These are phyloP conservation scores for Margarornis squamiger DNA, from an alignment of 2,797 vertebrate species.

Conservation along the genomic window DNA sequence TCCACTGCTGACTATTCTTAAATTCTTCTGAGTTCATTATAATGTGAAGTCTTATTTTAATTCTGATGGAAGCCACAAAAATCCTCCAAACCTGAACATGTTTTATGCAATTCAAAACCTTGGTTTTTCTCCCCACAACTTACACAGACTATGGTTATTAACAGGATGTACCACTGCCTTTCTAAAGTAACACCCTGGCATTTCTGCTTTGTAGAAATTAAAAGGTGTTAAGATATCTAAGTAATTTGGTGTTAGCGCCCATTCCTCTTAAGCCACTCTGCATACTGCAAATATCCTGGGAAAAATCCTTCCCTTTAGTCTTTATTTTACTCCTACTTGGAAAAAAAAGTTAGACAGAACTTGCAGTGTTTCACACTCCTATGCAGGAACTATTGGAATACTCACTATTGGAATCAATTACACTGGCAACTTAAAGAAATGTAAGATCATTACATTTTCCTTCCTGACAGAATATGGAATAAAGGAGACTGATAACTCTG, in stretches of 20 bases:
- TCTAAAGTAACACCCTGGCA: background rate
- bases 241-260: background rate
- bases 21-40: background rate
- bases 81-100: background rate
- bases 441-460: background rate
- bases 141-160: background rate
- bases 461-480: background rate
- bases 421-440: background rate
- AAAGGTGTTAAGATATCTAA: background rate
- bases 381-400: background rate
- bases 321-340: background rate
- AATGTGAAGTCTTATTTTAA: background rate
- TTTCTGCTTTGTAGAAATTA: background rate
- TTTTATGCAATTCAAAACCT: background rate
- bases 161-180: background rate
- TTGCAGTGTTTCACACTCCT: background rate
- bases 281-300: background rate
- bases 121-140: background rate
- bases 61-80: background rate
- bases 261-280: background rate
- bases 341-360: background rate
- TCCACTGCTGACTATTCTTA: background rate
- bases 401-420: background rate
- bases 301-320: background rate
- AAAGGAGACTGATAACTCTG: background rate